These are phyloP conservation scores for Stictonetta naevosa DNA, from an alignment of 2,113 vertebrate genomes.

Conservation along the genomic window DNA sequence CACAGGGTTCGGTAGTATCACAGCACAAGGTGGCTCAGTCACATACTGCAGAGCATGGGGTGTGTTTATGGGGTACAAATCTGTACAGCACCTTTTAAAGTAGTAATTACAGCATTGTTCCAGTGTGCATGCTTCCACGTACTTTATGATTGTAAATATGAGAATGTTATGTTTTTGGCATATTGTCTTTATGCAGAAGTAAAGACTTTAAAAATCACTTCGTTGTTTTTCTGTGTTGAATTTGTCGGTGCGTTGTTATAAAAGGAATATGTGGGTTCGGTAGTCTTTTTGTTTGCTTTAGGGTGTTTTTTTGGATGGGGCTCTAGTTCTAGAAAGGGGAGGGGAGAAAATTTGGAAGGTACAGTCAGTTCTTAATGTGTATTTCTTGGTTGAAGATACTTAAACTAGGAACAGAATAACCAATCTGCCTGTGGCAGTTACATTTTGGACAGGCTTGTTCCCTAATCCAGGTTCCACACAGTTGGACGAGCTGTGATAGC, in stretches of 20 bases:
- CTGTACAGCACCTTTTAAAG: slow-evolving; percentile 20
- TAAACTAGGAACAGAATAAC: neutral
- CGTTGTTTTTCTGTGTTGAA: neutral
- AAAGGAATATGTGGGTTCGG: neutral
- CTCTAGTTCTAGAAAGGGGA: neutral
- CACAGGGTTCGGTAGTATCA: neutral
- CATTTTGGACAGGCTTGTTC: neutral
- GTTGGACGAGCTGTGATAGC: neutral
- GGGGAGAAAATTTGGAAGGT: neutral
- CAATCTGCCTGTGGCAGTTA: neutral
- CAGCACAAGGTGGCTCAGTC: neutral
- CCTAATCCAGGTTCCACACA: neutral
- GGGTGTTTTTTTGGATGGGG: neutral
- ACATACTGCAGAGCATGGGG: neutral
- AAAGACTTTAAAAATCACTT: neutral
- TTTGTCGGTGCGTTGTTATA: neutral
- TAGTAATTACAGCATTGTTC: neutral
- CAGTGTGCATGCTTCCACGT: slow-evolving; percentile 3
- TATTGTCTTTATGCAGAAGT: slow-evolving; percentile 34
- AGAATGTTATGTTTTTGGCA: neutral
- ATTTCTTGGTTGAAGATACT: neutral
- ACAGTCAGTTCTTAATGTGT: neutral
- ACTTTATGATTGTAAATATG: slow-evolving; percentile 26
- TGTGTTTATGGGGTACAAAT: neutral
- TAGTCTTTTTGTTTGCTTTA: neutral